phyloP scores from a whole-genome alignment of 2,113 vertebrate species.

The Melanerpes aurifrons region DNA sequence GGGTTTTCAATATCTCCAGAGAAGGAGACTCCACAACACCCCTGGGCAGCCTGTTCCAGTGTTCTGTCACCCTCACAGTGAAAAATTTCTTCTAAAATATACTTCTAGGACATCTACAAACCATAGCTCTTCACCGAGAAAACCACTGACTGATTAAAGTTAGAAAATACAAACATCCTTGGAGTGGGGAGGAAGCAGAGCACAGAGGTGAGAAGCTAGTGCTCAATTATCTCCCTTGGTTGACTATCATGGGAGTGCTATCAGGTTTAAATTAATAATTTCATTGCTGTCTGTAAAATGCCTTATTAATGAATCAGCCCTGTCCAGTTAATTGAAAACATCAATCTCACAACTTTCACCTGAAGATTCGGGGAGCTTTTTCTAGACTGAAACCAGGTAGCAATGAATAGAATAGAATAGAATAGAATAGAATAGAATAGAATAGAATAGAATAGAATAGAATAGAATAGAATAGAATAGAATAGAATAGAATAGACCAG shows the following conservation, averaged over 20 bases:
- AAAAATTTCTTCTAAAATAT: too few relatives aligned
- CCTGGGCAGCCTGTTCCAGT: too few relatives aligned
- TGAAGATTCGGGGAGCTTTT: background rate
- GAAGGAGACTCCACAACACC: too few relatives aligned
- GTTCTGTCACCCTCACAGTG: too few relatives aligned
- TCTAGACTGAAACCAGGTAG: background rate
- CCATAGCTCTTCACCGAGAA: background rate
- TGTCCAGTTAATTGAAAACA: background rate
- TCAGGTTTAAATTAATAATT: background rate
- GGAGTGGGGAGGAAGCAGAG: background rate
- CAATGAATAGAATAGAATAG: too few relatives aligned
- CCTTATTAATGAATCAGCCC: background rate
- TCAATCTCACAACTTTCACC: background rate
- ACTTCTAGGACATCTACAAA: background rate
- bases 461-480: too few relatives aligned
- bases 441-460: too few relatives aligned
- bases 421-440: too few relatives aligned
- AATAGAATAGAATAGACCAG: too few relatives aligned
- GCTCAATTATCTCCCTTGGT: background rate
- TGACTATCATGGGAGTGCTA: accelerated
- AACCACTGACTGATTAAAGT: background rate
- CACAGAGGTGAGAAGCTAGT: background rate
- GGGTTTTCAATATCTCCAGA: too few relatives aligned
- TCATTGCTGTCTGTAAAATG: background rate
- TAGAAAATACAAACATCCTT: background rate